Evolutionary conservation across 2,113 vertebrate genomes (phyloP), one percentile per base, ranked within the genome.

Genomic region (Reinhardtius hippoglossoides): DNA sequence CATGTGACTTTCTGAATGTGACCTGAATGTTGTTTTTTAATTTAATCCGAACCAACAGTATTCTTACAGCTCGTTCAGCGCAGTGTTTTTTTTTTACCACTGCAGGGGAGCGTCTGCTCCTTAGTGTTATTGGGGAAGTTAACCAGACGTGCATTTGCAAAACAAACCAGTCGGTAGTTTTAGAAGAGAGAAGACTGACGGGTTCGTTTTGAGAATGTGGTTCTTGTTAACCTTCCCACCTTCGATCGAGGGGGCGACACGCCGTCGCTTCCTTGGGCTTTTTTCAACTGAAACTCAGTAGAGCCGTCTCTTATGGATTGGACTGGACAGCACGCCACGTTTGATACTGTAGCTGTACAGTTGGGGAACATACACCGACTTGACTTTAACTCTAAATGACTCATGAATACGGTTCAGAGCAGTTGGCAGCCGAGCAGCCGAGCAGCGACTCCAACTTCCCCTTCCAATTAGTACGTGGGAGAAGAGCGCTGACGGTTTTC

Each of bases 311-410:
- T 13, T 13, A 24, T 23, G n/a, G 0, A 14, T 20, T 23, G 35
- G 37, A 40, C 7, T 24, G 21, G 40, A 44, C 27, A 52, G 44
- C 14, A 12, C 16, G 16, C 46, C 46, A 50, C 16, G 16, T 61
- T 24, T 61, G 15, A n/a, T 60, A 6, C 23, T 46, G 27, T 26
- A 6, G 60, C 5, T 2, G 61, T 71, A 46, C 15, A 3, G 52
- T 15, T 18, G 31, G 26, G 15, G 9, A 50, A 67, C 54, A n/a
- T 14, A 63, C 60, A 78, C 27, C 46, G 73, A 74, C 42, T 27
- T 52, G 12, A 55, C 46, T 44, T 1, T 20, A 46, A 71, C 60
- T 69, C 50, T 65, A 40, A 57, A 42, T 42, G 40, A 42, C 40
- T 42, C 0, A 42, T 58, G 58, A 73, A 55, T 20, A 31, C 23